Base-by-base conservation (phyloP, 2,888 invertebrate genomes). In the Caenorhabditis sp. region DNA sequence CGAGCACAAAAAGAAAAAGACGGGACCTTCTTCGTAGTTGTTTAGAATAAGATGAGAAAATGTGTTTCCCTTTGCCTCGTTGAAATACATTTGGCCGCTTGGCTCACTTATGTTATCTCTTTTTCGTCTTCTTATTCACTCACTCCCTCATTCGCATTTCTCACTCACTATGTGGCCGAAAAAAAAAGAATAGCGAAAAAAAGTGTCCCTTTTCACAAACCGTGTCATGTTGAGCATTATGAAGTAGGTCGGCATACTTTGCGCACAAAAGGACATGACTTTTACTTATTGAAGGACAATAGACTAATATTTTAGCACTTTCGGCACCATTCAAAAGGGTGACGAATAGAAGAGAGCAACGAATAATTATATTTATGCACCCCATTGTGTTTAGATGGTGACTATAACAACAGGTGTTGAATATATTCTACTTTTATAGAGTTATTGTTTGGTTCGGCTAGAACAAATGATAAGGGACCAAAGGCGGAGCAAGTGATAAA, bases 211-310 rank as follows among this genome's bases (percentile, higher is more conserved):
- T 19, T 58, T 37, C 49, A 59, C 74, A 59, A 63, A 74, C 74
- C 69, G 68, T 68, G 65, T 74, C 66, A 58, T 74, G 74, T 58
- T 57, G 50, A 17, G 66, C 74, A 69, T 69, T 69, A 58, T 74
- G 74, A 49, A 74, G 66, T 65, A 69, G 43, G 62, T 74, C 74
- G 58, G 74, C 74, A 62, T 74, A 69, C 43, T 74, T 74, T 54
- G 62, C 50, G 36, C 74, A 74, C 63, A 74, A 62, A 58, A 69
- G 62, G 12, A 74, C 63, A 61, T 74, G 74, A 67, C 74, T 74
- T 64, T 74, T 74, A 36, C 74, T 69, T 62, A 74, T 74, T 43
- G 69, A 69, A 21, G 74, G 74, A 69, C 74, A 74, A 69, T 69
- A 69, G 61, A 74, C 66, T 49, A 74, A 63, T 53, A 74, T 74